These are phyloP conservation scores for Cataglyphis cursor DNA, from an alignment of 2,888 invertebrate species.

Conservation along the genomic window DNA sequence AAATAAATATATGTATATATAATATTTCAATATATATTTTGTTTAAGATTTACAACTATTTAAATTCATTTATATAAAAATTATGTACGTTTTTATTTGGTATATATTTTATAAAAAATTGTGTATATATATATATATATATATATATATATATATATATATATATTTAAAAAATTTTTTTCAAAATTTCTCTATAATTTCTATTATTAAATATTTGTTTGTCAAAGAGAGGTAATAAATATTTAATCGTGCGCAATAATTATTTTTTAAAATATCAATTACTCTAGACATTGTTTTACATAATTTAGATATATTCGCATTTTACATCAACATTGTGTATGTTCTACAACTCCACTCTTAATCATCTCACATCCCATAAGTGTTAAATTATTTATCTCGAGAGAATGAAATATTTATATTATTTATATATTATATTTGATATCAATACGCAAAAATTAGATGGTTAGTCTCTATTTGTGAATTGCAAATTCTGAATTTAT, in stretches of 20 bases:
- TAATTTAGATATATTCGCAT: not conserved
- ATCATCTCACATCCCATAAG: not conserved
- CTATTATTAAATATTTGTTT: not conserved
- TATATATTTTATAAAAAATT: not conserved
- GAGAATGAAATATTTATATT: not conserved
- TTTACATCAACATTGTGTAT: not conserved
- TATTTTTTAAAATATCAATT: not conserved
- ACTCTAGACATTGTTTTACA: not conserved
- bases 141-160: not conserved
- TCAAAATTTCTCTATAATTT: not conserved
- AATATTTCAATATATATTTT: not conserved
- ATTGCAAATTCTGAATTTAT: not conserved
- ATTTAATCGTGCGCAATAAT: conserved; percentile 5
- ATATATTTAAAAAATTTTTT: not conserved
- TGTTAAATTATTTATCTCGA: conserved; percentile 1
- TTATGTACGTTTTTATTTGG: not conserved
- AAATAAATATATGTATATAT: not conserved
- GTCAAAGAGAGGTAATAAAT: not conserved
- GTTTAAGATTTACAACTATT: not conserved
- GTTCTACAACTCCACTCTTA: not conserved
- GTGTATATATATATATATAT: too few species aligned
- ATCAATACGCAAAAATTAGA: not conserved
- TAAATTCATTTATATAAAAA: not conserved
- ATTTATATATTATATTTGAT: not conserved
- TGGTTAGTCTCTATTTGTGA: not conserved